phyloP scores from a whole-genome alignment of 2,888 invertebrate genomes.

The Agrotis puta region DNA sequence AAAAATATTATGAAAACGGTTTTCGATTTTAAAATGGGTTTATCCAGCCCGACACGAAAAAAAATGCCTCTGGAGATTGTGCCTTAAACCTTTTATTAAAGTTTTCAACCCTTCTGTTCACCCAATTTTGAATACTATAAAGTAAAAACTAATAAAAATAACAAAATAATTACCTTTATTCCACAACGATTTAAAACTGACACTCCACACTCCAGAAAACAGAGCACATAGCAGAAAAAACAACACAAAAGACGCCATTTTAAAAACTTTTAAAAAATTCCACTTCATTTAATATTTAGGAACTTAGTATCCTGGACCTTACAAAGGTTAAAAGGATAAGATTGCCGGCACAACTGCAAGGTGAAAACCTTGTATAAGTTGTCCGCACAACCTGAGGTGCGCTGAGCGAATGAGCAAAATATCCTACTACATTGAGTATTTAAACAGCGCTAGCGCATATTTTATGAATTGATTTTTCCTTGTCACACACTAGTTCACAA shows the following conservation, averaged over 20 bases:
- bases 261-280: neutral
- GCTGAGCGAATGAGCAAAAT: slow-evolving; percentile 46
- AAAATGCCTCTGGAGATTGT: too few species aligned
- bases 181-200: slow-evolving; percentile 48
- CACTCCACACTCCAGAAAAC: slow-evolving; percentile 41
- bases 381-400: slow-evolving; percentile 63
- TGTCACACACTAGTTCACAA: slow-evolving; percentile 5
- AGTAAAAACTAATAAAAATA: neutral
- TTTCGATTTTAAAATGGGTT: too few species aligned
- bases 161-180: slow-evolving; percentile 42
- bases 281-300: slow-evolving; percentile 42
- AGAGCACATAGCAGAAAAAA: slow-evolving; percentile 35
- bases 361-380: slow-evolving; percentile 62
- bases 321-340: slow-evolving; percentile 59
- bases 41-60: too few species aligned
- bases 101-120: too few species aligned
- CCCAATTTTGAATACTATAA: too few species aligned
- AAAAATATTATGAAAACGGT: too few species aligned
- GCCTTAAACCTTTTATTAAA: too few species aligned
- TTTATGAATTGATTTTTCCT: slow-evolving; percentile 42
- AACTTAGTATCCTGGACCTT: slow-evolving; percentile 61
- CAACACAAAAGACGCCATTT: slow-evolving; percentile 39
- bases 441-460: slow-evolving; percentile 13
- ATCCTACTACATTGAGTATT: slow-evolving; percentile 25
- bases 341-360: slow-evolving; percentile 64